phyloP scores from a whole-genome alignment of 2,113 vertebrate species.

The Shinisaurus crocodilurus region DNA sequence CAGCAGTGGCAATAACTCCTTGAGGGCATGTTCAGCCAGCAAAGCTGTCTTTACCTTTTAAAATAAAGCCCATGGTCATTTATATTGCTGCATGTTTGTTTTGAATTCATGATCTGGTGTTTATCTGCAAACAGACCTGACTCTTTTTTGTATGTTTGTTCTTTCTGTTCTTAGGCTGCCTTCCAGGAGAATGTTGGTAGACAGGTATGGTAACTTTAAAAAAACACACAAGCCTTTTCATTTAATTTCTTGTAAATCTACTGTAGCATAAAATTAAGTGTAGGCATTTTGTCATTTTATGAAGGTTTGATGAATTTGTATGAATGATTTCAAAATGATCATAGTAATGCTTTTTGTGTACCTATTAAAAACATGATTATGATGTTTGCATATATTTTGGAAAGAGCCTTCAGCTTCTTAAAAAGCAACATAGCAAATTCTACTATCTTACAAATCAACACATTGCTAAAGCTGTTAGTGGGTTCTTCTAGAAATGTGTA shows the following conservation, averaged over 20 bases:
- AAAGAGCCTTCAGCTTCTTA: not conserved
- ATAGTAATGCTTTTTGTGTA: not conserved
- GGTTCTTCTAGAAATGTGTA: not conserved
- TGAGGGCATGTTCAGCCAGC: slow-evolving; percentile 63
- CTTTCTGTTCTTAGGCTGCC: slow-evolving; percentile 87
- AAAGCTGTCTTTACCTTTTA: slow-evolving; percentile 69
- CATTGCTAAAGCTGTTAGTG: not conserved
- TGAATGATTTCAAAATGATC: slow-evolving; percentile 22
- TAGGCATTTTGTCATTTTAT: slow-evolving; percentile 7
- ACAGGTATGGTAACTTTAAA: slow-evolving; percentile 87
- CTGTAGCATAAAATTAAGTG: slow-evolving; percentile 36
- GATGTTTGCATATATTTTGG: slow-evolving; percentile 2
- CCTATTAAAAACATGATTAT: slow-evolving; percentile 12
- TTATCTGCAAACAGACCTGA: slow-evolving; percentile 72
- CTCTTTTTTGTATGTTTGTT: slow-evolving; percentile 77
- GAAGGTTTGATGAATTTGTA: slow-evolving; percentile 20
- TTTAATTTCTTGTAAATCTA: slow-evolving; percentile 55
- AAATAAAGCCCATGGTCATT: slow-evolving; percentile 78
- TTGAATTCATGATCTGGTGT: slow-evolving; percentile 71
- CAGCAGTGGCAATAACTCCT: slow-evolving; percentile 37
- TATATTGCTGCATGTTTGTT: slow-evolving; percentile 68
- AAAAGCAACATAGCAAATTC: not conserved
- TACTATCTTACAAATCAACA: not conserved
- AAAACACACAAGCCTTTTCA: slow-evolving; percentile 59
- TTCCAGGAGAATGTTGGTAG: slow-evolving; percentile 99